Conservation (phyloP, 2,888 invertebrate genomes). For the Thymelicus lineola region DNA sequence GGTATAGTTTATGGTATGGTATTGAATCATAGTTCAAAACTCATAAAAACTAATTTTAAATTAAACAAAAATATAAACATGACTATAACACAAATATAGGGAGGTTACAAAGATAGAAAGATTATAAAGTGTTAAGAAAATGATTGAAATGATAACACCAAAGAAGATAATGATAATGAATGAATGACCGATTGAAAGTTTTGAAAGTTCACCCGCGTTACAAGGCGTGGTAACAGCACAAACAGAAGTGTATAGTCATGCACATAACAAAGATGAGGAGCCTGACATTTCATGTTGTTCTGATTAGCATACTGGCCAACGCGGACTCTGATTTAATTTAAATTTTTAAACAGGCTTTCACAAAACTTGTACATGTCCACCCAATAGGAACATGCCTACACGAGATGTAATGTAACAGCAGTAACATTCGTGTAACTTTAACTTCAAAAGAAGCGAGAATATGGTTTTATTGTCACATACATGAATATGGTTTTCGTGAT, state of each 20-base stretch:
- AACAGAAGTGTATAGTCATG: constrained; percentile 78
- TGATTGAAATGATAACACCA: too few relatives aligned
- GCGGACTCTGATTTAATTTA: constrained; percentile 62
- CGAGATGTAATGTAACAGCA: background rate
- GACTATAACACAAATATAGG: too few relatives aligned
- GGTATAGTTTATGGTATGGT: too few relatives aligned
- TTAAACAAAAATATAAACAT: too few relatives aligned
- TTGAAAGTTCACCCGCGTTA: constrained; percentile 53
- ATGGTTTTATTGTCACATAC: too few relatives aligned
- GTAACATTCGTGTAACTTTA: background rate
- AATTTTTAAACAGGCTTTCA: constrained; percentile 70
- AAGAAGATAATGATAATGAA: constrained; percentile 42
- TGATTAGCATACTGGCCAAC: constrained; percentile 78
- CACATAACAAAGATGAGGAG: constrained; percentile 63
- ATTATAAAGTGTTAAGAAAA: too few relatives aligned
- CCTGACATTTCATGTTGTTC: constrained; percentile 72
- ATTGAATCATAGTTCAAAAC: too few relatives aligned
- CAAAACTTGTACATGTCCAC: constrained; percentile 43
- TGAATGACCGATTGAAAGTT: constrained; percentile 68
- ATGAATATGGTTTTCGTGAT: too few relatives aligned
- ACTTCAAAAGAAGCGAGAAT: background rate
- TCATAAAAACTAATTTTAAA: too few relatives aligned
- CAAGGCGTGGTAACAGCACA: constrained; percentile 72
- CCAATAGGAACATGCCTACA: constrained; percentile 6
- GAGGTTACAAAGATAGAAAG: too few relatives aligned